Evolutionary conservation across 2,113 vertebrate genomes (phyloP), one percentile per base, ranked within the genome.

Genomic region (Limanda limanda): DNA sequence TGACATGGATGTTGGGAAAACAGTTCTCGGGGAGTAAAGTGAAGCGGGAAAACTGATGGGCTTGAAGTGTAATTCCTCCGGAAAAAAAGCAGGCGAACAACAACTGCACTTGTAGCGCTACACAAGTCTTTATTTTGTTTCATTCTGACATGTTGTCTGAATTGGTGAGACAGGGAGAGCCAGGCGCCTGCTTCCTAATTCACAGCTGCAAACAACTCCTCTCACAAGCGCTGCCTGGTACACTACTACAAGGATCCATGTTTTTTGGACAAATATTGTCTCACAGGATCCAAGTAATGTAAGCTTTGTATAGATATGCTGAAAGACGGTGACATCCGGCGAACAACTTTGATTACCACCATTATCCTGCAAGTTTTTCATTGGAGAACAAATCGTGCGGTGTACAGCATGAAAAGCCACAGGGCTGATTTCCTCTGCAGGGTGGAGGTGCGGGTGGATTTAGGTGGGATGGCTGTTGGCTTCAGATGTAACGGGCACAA

Each of bases 1-100:
- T 85, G 88, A 92, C 80, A 92, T 88, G 89, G 90, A 82, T 92
- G 88, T 94, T 89, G 81, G 79, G 76, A 59, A 82, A 91, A 89
- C 84, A 74, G 80, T 91, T 90, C 82, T 78, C 20, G 25, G 82
- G 71, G 58, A 77, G 62, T 42, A 68, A 87, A 91, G 76, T 78
- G 75, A 86, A 71, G 74, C 78, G 37, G 81, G 21, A 57, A 57
- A 86, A 86, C 35, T 48, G 76, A 87, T 88, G 86, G 75, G 82
- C 76, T 85, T 82, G 79, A 86, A 84, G 85, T 72, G 58, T 77
- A 85, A 87, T 84, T 86, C 66, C 59, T 84, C 67, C 66, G 76
- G 63, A 76, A 68, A 77, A 77, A 35, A 68, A 63, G 42, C 56
- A 47, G 55, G 64, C 54, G 60, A 67, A 78, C 25, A 83, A 75